Evolutionary conservation across 2,113 vertebrate species (phyloP), one percentile per base, ranked within the genome.

Genomic region (Callionymus lyra): DNA sequence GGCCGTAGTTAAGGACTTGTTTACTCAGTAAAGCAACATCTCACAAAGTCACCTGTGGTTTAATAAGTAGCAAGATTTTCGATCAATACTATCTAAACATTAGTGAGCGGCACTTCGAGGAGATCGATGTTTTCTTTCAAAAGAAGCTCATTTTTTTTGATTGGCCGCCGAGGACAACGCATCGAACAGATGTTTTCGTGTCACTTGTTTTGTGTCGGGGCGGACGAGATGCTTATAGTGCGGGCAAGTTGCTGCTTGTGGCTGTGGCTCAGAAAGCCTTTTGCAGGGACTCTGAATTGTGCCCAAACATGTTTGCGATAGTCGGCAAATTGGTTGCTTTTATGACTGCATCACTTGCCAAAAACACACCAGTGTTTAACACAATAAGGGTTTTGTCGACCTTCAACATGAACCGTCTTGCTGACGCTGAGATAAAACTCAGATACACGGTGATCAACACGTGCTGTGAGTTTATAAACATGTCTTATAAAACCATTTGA

Each of bases 191-290:
- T 34, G 33, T 11, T 34, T 34, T 9, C 10, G 34, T 35, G 34
- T 35, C 16, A 2, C 19, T 44, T 68, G 57, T 67, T 64, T 64
- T 65, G 17, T 12, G 38, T 12, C 36, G 34, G 49, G 44, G 49
- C 40, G 2, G 0, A 11, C 10, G 27, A 54, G 53, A 44, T 44
- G 53, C 44, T 57, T 38, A 42, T 44, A 19, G 36, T 41, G 34
- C 9, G 38, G 70, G 49, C 80, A 79, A 59, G 82, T 74, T 51
- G 33, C 38, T 34, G 42, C 80, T 56, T 59, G 80, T 38, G 12
- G 41, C 44, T 8, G 43, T 50, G 13, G 4, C 41, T 40, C 38
- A 34, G 31, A 60, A 51, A 52, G 41, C 16, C 42, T 8, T 43
- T 42, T 35, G n/a, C 21, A 14, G 50, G 40, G 13, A 38, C 18